Evolutionary conservation across 2,113 vertebrate genomes (phyloP).

Genomic region (Pardalotus punctatus): DNA sequence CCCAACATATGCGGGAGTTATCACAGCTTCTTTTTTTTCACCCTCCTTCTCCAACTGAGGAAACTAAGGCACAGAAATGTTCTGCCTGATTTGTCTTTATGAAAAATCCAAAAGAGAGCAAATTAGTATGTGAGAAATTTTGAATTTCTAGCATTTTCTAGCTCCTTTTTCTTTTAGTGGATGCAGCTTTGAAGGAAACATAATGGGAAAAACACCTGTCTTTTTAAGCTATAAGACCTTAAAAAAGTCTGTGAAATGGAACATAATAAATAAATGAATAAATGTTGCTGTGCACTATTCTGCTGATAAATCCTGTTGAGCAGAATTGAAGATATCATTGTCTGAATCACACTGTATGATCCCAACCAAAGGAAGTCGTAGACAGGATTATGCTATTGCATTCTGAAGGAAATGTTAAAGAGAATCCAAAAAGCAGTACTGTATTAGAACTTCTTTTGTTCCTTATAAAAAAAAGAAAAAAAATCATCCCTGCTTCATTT

Average conservation of each 20-base stretch:
- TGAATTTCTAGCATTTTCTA: conserved; percentile 44
- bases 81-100: conserved; percentile 35
- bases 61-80: conserved; percentile 54
- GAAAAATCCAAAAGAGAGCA: conserved; percentile 38
- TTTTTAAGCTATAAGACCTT: conserved; percentile 13
- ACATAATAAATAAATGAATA: conserved; percentile 20
- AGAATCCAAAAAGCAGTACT: not conserved
- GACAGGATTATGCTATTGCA: not conserved
- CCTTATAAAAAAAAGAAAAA: not conserved
- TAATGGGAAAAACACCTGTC: conserved; percentile 11
- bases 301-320: not conserved
- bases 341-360: not conserved
- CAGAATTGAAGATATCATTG: not conserved
- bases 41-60: conserved; percentile 44
- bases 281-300: not conserved
- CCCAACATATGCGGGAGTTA: conserved; percentile 18
- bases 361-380: not conserved
- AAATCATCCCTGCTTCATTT: conserved; percentile 10
- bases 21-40: conserved; percentile 21
- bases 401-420: conserved; percentile 22
- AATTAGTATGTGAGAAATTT: conserved; percentile 46
- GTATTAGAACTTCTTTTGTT: not conserved
- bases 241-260: not conserved
- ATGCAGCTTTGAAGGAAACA: conserved; percentile 28
- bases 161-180: conserved; percentile 13